Evolutionary conservation across 2,888 invertebrate species (phyloP).

Genomic region (Drosophila mayaguana): DNA sequence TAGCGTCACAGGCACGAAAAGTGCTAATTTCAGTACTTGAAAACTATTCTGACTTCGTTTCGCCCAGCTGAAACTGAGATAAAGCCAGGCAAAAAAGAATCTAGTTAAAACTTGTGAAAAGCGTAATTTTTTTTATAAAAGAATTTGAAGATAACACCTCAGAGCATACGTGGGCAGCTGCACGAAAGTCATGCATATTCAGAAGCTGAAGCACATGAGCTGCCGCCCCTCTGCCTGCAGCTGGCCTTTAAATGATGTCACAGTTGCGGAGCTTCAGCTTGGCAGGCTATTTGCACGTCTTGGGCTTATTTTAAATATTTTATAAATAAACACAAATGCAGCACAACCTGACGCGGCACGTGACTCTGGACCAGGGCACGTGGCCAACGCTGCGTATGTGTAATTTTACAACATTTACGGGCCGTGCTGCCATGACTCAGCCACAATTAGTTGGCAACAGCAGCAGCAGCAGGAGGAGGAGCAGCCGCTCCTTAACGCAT

Average conservation of each 20-base stretch:
- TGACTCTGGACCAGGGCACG: constrained; percentile 56
- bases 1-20: constrained; percentile 19
- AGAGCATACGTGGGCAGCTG: constrained; percentile 22
- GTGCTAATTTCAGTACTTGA: constrained; percentile 9
- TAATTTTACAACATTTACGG: constrained; percentile 49
- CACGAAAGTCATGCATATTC: constrained; percentile 39
- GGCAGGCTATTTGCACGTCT: constrained; percentile 70
- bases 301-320: constrained; percentile 75
- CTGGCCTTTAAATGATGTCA: constrained; percentile 64
- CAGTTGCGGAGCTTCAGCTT: constrained; percentile 26
- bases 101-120: background rate
- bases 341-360: constrained; percentile 43
- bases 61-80: constrained; percentile 11
- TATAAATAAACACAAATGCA: constrained; percentile 73
- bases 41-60: constrained; percentile 27
- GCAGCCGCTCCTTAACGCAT: constrained; percentile 18
- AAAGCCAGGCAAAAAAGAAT: background rate
- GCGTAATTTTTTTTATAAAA: background rate
- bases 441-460: constrained; percentile 50
- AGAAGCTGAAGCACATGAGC: constrained; percentile 12
- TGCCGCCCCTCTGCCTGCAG: background rate
- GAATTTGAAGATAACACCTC: background rate
- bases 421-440: constrained; percentile 16
- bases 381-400: constrained; percentile 48
- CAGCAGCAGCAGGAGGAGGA: constrained; percentile 1